phyloP scores from a whole-genome alignment of 2,888 invertebrate species.

The Carabus problematicus region DNA sequence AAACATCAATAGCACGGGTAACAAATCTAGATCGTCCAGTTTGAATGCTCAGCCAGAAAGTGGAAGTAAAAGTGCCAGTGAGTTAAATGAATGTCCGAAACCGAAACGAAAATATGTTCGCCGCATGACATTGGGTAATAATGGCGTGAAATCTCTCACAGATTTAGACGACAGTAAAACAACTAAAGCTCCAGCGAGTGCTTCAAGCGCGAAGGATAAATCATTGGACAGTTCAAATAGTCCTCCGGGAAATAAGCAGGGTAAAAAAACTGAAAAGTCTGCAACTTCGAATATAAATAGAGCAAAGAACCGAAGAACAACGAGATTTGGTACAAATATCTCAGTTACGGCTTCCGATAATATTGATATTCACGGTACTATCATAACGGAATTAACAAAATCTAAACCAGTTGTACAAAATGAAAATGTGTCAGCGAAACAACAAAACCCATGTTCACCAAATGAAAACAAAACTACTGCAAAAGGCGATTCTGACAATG shows the following conservation, averaged over 20 bases:
- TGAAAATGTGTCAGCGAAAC: not conserved
- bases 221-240: too few relatives aligned
- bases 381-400: not conserved
- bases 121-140: too few relatives aligned
- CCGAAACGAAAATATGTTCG: not conserved
- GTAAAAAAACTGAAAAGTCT: too few relatives aligned
- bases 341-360: too few relatives aligned
- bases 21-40: not conserved
- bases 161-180: too few relatives aligned
- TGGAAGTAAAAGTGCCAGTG: not conserved
- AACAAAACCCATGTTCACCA: not conserved
- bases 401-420: constrained; percentile 2
- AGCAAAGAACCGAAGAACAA: too few relatives aligned
- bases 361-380: not conserved
- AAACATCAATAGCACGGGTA: constrained; percentile 18
- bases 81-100: not conserved
- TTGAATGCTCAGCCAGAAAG: not conserved
- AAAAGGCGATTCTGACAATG: constrained; percentile 3
- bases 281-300: too few relatives aligned
- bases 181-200: too few relatives aligned
- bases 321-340: too few relatives aligned
- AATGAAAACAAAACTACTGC: constrained; percentile 4
- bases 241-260: too few relatives aligned
- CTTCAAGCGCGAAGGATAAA: too few relatives aligned
- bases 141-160: too few relatives aligned